Base-by-base conservation (phyloP, 2,797 vertebrate genomes). In the Anabacerthia variegaticeps region DNA sequence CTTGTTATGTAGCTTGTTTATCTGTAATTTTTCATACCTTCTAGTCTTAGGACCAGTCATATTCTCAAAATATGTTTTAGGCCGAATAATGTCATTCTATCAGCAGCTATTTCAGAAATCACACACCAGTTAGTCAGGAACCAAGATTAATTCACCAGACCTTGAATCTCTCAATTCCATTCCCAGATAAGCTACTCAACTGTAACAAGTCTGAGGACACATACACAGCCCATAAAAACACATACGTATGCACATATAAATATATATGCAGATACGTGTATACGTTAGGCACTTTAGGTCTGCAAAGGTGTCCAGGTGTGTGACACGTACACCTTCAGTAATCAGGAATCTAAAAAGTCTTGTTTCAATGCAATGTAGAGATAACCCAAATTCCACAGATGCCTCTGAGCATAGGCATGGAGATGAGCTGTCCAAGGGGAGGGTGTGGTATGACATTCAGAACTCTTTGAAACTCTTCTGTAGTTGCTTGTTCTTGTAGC, bases 301-400 rank as follows among this genome's bases (percentile, higher is more conserved):
- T 78, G 14, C 7, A 76, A 36, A 82, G 22, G 12, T 23, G 2
- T 44, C 44, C 21, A 12, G 21, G 21, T 2, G 1, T 24, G 20
- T 37, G 30, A 32, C 28, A 19, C 8, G 13, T 32, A 23, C 12
- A 3, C 43, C 49, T 56, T 65, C 18, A 75, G 30, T 36, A 65
- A 67, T 32, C 30, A 74, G n/a, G 41, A 78, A 72, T 30, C 10
- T n/a, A 49, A 91, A 78, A 65, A 58, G 4, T 27, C 43, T 72
- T 82, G 5, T 69, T 91, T 69, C 39, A 79, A 3, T 37, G 24
- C 30, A 73, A 11, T 52, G 26, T 37, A 77, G 51, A 58, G 28
- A 73, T 67, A 61, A 69, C 17, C 2, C 18, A 62, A 39, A 92
- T 92, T 92, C 88, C 69, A 62, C 9, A 73, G 51, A 79, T 66